A percentile compares a stretch with the other conserved stretches of the same genome.
Conservation (phyloP, 2,797 vertebrate species). For the Anguilla marmorata region DNA sequence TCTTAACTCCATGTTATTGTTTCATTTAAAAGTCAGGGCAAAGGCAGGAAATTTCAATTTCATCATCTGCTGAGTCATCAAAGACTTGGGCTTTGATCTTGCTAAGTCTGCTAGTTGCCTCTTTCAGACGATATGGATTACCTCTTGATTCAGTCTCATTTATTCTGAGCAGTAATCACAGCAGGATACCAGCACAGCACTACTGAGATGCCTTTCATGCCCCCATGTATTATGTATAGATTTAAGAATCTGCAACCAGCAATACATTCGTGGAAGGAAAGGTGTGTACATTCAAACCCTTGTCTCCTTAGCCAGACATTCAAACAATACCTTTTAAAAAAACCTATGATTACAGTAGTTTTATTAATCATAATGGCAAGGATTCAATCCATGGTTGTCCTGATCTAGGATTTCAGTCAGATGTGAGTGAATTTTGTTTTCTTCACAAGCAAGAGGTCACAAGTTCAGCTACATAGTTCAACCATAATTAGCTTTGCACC, state of each 20-base stretch:
- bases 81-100: background rate
- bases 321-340: background rate
- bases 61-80: background rate
- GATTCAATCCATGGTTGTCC: background rate
- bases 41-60: background rate
- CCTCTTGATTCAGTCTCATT: background rate
- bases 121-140: background rate
- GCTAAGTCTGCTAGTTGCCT: background rate
- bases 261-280: background rate
- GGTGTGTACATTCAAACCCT: background rate
- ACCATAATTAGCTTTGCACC: background rate
- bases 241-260: background rate
- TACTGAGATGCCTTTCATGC: background rate
- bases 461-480: background rate
- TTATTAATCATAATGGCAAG: background rate
- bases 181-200: background rate
- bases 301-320: background rate
- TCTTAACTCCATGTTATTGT: background rate
- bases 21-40: background rate
- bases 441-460: background rate
- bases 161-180: background rate
- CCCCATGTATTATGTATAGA: background rate
- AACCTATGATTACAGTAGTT: background rate
- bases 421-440: background rate
- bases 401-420: background rate